A percentile compares a stretch with the other conserved stretches of the same genome.
Evolutionary conservation across 23 tunicate species (phyloP).

Genomic region (Styela plicata): DNA sequence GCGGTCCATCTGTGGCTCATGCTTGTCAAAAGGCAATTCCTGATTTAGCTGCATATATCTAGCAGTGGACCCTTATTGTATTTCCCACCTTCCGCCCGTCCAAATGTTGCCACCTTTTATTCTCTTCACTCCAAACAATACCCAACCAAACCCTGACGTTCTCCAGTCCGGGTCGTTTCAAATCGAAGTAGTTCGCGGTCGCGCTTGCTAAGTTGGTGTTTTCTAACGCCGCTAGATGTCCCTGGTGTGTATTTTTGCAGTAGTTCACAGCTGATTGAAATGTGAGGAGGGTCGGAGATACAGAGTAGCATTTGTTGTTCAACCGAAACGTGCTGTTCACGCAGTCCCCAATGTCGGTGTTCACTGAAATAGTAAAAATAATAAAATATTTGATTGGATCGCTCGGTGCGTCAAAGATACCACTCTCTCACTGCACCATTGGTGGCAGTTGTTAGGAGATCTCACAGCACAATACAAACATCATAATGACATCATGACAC

Average conservation of each 20-base stretch:
- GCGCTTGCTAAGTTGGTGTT: neutral
- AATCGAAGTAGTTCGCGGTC: neutral
- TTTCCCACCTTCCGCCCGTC: neutral
- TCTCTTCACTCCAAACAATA: neutral
- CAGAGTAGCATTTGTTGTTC: neutral
- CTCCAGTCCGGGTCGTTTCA: neutral
- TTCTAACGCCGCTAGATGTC: neutral
- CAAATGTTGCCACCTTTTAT: neutral
- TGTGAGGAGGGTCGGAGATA: neutral
- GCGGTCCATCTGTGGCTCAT: no score
- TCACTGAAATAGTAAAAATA: no score
- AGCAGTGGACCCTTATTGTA: no score
- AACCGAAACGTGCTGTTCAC: neutral
- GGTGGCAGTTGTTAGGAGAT: no score
- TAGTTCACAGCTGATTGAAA: neutral
- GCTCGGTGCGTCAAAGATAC: no score
- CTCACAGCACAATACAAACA: no score
- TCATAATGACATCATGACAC: no score
- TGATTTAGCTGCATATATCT: no score
- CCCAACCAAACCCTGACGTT: constrained; percentile 1
- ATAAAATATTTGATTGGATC: no score
- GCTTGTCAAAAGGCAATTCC: no score
- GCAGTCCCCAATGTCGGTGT: neutral
- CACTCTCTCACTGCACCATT: no score
- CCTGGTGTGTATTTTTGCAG: neutral